Base-by-base conservation (phyloP, 2,797 vertebrate genomes). In the Notamacropus eugenii region DNA sequence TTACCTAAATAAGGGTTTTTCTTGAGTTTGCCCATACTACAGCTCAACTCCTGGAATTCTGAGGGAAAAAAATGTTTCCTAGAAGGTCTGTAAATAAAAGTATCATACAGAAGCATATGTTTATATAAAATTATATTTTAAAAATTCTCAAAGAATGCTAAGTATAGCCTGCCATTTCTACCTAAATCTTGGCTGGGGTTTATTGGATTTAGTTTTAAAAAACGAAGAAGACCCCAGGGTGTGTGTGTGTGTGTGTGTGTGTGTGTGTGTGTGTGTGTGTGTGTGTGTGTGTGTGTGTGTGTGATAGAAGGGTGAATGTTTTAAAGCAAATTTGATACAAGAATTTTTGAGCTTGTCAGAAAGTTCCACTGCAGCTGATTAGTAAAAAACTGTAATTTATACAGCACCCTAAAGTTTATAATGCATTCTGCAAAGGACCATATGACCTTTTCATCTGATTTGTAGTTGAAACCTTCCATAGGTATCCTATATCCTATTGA, bases 31-130 rank as follows among this genome's bases (percentile, higher is more conserved):
- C 55, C 92, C 90, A 50, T 94, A 97, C 93, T 90, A 27, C 55
- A 94, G 91, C 93, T 91, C 93, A 97, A 95, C 29, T 34, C 92
- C 97, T 93, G 62, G 93, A 94, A 91, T 93, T 96, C 93, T 95
- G 59, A 12, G 97, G 34, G 98, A 97, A 97, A 97, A 95, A 97
- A 97, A 97, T 92, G 92, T 95, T 96, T 94, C 95, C 96, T 95
- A 97, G 94, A 92, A 97, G 94, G 82, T 92, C 50, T 95, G 95
- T 74, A 91, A 91, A 96, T 5, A 94, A 1, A 91, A 92, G 96
- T 97, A 95, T 95, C 90, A 55, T 96, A 59, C 46, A 58, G 54
- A 96, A 93, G 59, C 28, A 97, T 94, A 46, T 93, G 97, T 93
- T 96, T 94, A 95, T 93, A 96, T 94, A 95, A 93, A 97, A 96